Conservation (phyloP, 2,888 invertebrate species). For the Myathropa florea region DNA sequence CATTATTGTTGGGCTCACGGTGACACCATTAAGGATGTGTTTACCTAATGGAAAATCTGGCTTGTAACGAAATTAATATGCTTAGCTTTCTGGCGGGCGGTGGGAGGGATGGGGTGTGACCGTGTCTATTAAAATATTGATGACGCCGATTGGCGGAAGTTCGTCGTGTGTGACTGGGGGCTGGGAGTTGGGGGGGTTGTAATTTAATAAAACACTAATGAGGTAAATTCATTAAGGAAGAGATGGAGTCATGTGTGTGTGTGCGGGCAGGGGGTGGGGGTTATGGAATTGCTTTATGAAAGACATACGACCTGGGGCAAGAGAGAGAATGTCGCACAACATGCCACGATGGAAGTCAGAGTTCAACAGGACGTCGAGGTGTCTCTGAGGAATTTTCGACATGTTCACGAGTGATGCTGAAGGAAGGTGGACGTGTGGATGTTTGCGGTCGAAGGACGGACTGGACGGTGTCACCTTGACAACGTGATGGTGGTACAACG, state of each 20-base stretch:
- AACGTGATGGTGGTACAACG: not conserved
- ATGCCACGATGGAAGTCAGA: not conserved
- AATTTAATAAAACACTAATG: slow-evolving; percentile 17
- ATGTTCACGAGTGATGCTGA: not conserved
- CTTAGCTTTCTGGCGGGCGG: not conserved
- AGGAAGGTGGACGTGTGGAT: too few relatives aligned
- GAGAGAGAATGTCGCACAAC: not conserved
- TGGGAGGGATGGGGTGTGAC: not conserved
- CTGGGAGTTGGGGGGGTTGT: not conserved
- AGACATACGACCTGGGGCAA: not conserved
- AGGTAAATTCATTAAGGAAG: not conserved
- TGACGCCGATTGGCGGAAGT: slow-evolving; percentile 35
- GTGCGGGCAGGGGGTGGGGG: too few relatives aligned
- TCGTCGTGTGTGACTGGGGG: not conserved
- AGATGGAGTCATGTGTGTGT: not conserved
- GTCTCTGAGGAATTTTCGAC: not conserved
- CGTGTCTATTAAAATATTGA: slow-evolving; percentile 54
- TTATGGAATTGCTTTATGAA: not conserved
- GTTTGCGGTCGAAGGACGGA: not conserved
- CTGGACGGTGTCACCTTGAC: not conserved
- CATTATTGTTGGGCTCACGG: slow-evolving; percentile 66
- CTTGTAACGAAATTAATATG: slow-evolving; percentile 64
- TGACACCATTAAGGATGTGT: slow-evolving; percentile 66
- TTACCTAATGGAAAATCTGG: slow-evolving; percentile 66
- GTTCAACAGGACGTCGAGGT: not conserved